Percentiles rank a stretch among this genome's conserved stretches.
Conservation (phyloP, 2,888 invertebrate genomes). For the Andrena chrysosceles region DNA sequence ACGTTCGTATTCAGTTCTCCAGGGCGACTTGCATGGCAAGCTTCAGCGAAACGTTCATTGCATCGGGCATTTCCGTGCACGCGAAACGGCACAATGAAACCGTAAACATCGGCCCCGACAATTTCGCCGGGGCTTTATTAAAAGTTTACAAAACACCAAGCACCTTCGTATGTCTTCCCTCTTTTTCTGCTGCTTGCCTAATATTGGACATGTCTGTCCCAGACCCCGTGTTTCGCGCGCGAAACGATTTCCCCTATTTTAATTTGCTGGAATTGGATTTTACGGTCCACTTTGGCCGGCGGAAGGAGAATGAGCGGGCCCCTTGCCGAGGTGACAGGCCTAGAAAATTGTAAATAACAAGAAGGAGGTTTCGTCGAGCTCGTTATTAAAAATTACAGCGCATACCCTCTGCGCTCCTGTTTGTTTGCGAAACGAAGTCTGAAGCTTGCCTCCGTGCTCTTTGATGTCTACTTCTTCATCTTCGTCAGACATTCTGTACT, state of each 20-base stretch:
- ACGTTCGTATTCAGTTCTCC: background rate
- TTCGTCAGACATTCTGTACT: background rate
- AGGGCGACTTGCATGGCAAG: too few relatives aligned
- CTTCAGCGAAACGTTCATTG: constrained; percentile 6
- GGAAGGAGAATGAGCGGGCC: constrained; percentile 18
- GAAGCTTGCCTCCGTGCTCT: background rate
- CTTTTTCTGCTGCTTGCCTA: background rate
- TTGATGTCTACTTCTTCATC: too few relatives aligned
- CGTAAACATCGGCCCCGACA: constrained; percentile 41
- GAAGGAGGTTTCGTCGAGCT: background rate
- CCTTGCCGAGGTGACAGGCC: constrained; percentile 1
- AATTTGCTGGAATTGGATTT: constrained; percentile 37
- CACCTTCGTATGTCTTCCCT: background rate
- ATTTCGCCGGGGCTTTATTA: constrained; percentile 52
- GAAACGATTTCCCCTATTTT: constrained; percentile 25
- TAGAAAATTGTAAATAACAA: constrained; percentile 16
- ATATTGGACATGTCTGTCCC: background rate
- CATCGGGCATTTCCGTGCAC: constrained; percentile 17
- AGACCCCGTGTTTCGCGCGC: background rate
- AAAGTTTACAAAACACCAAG: constrained; percentile 36
- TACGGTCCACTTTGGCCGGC: constrained; percentile 8
- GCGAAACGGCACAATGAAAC: constrained; percentile 38
- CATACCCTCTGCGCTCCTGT: background rate
- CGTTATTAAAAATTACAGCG: constrained; percentile 14
- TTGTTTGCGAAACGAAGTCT: background rate